phyloP scores from a whole-genome alignment of 1,140 invertebrate species.

The Drosophila murphyi region DNA sequence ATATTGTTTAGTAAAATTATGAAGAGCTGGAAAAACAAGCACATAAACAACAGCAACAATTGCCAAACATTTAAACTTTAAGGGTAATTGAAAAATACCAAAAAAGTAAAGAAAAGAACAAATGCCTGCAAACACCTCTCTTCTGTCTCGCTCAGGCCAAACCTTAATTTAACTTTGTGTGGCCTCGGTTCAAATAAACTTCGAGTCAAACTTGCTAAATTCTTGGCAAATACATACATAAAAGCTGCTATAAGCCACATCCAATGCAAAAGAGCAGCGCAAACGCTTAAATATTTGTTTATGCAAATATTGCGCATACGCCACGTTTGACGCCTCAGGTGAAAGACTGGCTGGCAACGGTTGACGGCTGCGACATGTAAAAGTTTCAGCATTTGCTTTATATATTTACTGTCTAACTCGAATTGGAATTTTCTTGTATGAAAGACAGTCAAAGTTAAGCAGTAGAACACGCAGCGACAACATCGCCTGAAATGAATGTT shows the following conservation, averaged over 20 bases:
- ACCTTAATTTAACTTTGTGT: slow-evolving; percentile 69
- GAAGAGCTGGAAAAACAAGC: slow-evolving; percentile 38
- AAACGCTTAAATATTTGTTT: slow-evolving; percentile 45
- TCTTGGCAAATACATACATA: slow-evolving; percentile 21
- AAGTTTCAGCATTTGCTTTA: slow-evolving; percentile 17
- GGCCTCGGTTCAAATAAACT: slow-evolving; percentile 54
- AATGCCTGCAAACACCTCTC: slow-evolving; percentile 12
- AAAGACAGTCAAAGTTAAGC: neutral
- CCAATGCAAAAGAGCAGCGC: slow-evolving; percentile 40
- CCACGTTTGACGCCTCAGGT: slow-evolving; percentile 45
- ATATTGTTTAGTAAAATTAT: slow-evolving; percentile 66
- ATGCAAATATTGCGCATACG: slow-evolving; percentile 56
- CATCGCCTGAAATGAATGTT: neutral
- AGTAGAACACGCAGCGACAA: neutral
- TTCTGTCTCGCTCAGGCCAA: slow-evolving; percentile 27
- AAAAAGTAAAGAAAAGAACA: slow-evolving; percentile 27
- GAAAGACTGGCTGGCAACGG: slow-evolving; percentile 16
- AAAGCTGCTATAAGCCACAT: slow-evolving; percentile 37
- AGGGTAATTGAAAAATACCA: slow-evolving; percentile 72
- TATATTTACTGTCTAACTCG: slow-evolving; percentile 31
- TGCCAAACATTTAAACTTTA: slow-evolving; percentile 62
- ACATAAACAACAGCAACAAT: slow-evolving; percentile 27
- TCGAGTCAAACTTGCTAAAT: slow-evolving; percentile 47
- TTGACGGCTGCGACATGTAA: slow-evolving; percentile 24
- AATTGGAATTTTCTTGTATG: neutral